These are phyloP conservation scores for Metallyticus violacea DNA, from an alignment of 2,888 invertebrate genomes.

Conservation along the genomic window DNA sequence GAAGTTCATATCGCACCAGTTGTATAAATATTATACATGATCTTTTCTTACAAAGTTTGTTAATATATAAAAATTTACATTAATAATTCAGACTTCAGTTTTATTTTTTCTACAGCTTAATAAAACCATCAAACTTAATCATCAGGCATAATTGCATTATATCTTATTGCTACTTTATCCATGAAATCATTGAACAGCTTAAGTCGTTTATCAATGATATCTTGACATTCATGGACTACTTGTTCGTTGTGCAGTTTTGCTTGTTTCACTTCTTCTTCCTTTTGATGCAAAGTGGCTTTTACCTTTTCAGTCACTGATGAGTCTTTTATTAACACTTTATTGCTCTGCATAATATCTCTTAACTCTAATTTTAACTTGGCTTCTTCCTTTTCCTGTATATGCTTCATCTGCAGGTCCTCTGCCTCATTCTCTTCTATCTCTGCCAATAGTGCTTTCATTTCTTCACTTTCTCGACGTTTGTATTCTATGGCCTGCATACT, in stretches of 20 bases:
- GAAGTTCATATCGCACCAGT: no score
- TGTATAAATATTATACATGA: no score
- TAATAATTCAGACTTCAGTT: no score
- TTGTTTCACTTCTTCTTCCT: neutral
- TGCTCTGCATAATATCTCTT: neutral
- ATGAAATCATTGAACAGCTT: neutral
- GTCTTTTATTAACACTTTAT: neutral
- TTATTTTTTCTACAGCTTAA: no score
- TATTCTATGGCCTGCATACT: neutral
- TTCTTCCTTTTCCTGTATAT: neutral
- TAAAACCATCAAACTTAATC: no score
- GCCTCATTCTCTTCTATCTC: neutral
- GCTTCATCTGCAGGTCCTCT: neutral
- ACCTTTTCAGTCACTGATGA: neutral
- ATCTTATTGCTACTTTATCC: neutral
- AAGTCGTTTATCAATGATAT: neutral
- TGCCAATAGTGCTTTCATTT: neutral
- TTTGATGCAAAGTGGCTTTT: neutral
- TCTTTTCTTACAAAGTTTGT: no score
- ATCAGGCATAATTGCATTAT: no score
- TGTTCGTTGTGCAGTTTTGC: neutral
- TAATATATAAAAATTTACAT: no score
- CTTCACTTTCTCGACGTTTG: neutral
- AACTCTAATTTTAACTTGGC: neutral
- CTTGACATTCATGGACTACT: neutral